phyloP scores from a whole-genome alignment of 2,797 vertebrate genomes.

The Sebastes matsubarae region DNA sequence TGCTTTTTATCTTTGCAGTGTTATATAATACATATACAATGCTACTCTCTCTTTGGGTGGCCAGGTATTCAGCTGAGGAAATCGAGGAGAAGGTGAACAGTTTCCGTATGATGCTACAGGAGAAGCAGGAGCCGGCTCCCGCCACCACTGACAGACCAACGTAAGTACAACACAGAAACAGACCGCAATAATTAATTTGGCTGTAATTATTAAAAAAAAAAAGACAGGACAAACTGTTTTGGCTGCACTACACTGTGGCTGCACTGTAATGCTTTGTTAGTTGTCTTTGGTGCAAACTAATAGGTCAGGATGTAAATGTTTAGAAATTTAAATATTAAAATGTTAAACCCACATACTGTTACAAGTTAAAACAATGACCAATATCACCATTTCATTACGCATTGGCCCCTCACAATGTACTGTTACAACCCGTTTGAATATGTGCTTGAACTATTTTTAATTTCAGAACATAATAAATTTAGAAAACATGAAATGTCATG shows the following conservation, averaged over 20 bases:
- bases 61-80: conserved; percentile 90
- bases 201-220: not conserved
- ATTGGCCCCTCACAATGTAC: not conserved
- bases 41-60: not conserved
- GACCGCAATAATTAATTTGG: not conserved
- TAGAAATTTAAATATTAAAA: not conserved
- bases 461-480: not conserved
- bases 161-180: conserved; percentile 71
- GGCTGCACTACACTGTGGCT: not conserved
- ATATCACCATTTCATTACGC: not conserved
- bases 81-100: conserved; percentile 94
- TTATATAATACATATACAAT: not conserved
- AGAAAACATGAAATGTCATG: not conserved
- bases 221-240: not conserved
- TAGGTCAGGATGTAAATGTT: not conserved
- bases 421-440: not conserved
- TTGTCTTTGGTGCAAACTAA: not conserved
- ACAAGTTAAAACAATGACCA: not conserved
- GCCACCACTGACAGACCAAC: conserved; percentile 79
- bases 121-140: conserved; percentile 86
- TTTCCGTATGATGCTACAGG: conserved; percentile 93
- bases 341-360: not conserved
- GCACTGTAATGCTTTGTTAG: not conserved
- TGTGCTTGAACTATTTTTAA: not conserved
- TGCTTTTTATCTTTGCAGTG: not conserved